Base-by-base conservation (phyloP, 2,797 vertebrate genomes). In the Silurus aristotelis region DNA sequence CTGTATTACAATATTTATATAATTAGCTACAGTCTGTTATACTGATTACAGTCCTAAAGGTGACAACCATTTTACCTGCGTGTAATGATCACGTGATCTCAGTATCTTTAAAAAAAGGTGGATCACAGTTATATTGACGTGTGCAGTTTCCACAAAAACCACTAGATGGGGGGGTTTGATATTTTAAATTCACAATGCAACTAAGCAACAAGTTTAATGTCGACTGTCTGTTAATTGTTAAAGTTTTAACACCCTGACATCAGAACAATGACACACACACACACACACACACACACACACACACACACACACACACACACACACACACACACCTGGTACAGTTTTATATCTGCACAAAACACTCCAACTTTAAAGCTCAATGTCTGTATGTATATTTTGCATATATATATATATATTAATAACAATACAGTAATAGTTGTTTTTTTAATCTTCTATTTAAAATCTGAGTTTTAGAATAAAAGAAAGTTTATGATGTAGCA, bases 161-260 rank as follows among this genome's bases (percentile, higher is more conserved):
- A 84, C 80, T 76, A 46, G 86, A 67, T 52, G 82, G 71, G 22
- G 72, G 66, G 55, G 48, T 66, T 52, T 6, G 6, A 52, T 52
- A 52, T 52, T 9, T 52, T 38, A n/a, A 6, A 81, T 46, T 58
- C 9, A 38, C 79, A 60, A 15, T 52, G 38, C 8, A 14, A n/a
- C 2, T 46, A 15, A 8, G 2, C 3, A 58, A 12, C 1, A 73
- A 72, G 25, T 0, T 38, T 77, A 8, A 7, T 60, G 27, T 6
- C 10, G 14, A 76, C 13, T 56, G 7, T n/a, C 12, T 3, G 12
- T 52, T 52, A 9, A 8, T 15, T 60, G 27, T 12, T 4, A 22
- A 20, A 22, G 22, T 10, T 75, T 17, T 25, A 17, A 55, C 48
- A 55, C 6, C 6, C 7, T 76, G 25, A 14, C 20, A 25, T 12